phyloP scores from a whole-genome alignment of 2,797 vertebrate species.

The Sphenodon punctatus region DNA sequence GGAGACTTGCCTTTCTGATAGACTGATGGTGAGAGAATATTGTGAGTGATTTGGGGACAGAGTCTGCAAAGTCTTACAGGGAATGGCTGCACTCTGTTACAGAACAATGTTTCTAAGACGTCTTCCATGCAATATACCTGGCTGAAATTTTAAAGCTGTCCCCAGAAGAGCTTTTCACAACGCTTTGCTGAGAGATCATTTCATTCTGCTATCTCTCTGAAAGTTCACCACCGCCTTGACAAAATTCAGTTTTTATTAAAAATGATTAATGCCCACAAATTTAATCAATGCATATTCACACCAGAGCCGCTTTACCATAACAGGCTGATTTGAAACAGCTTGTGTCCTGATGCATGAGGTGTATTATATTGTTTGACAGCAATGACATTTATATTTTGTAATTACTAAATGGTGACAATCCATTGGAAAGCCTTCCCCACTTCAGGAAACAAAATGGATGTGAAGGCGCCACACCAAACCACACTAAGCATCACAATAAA shows the following conservation, averaged over 20 bases:
- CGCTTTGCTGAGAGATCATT: slow-evolving; percentile 38
- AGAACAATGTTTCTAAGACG: neutral
- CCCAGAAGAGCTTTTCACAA: slow-evolving; percentile 8
- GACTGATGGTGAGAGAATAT: too few species aligned
- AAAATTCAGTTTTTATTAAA: slow-evolving; percentile 63
- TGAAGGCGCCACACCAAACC: neutral
- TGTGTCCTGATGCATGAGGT: slow-evolving; percentile 73
- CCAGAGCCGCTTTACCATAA: neutral
- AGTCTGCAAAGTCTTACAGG: too few species aligned
- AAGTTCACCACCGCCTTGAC: slow-evolving; percentile 56
- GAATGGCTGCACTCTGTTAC: too few species aligned
- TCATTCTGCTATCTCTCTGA: slow-evolving; percentile 29
- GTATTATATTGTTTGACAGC: slow-evolving; percentile 63
- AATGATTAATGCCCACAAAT: slow-evolving; percentile 68
- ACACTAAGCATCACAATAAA: slow-evolving; percentile 9
- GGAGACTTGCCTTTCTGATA: too few species aligned
- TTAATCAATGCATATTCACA: slow-evolving; percentile 58
- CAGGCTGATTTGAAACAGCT: slow-evolving; percentile 55
- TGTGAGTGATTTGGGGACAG: too few species aligned
- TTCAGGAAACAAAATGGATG: slow-evolving; percentile 4
- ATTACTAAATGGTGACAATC: slow-evolving; percentile 63
- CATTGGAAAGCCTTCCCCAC: slow-evolving; percentile 33
- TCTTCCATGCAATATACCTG: neutral
- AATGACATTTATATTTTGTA: slow-evolving; percentile 73
- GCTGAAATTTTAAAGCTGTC: neutral